Conservation (phyloP, 2,888 invertebrate genomes). For the Drosophila silvestris region DNA sequence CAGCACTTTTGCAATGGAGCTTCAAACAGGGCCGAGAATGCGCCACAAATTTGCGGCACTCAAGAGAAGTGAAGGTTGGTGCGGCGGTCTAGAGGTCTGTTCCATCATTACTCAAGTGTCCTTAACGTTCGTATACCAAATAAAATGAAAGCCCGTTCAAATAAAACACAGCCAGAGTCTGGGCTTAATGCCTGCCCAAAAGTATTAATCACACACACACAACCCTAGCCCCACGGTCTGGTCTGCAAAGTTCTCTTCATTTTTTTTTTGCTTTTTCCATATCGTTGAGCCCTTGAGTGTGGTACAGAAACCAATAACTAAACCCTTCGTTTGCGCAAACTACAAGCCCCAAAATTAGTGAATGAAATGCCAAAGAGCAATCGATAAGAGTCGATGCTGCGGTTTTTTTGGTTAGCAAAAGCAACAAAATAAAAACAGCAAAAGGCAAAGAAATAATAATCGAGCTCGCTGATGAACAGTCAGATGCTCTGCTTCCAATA, state of each 20-base stretch:
- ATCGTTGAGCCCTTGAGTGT: conserved; percentile 62
- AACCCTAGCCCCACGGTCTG: conserved; percentile 53
- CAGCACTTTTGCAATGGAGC: conserved; percentile 72
- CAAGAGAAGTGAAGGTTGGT: not conserved
- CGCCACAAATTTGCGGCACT: conserved; percentile 65
- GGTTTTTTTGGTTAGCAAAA: conserved; percentile 40
- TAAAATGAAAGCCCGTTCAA: conserved; percentile 70
- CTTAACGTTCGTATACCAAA: conserved; percentile 71
- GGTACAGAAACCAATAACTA: conserved; percentile 73
- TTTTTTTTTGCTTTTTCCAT: conserved; percentile 31
- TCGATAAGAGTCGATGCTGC: conserved; percentile 47
- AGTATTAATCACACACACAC: conserved; percentile 76
- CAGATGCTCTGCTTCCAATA: not conserved
- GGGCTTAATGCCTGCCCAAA: conserved; percentile 75
- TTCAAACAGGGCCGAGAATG: conserved; percentile 64
- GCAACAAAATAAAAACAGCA: conserved; percentile 21
- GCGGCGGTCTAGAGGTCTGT: conserved; percentile 57
- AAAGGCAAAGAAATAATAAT: not conserved
- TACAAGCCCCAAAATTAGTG: conserved; percentile 70
- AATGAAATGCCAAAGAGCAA: conserved; percentile 66
- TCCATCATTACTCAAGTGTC: conserved; percentile 80
- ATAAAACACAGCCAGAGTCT: conserved; percentile 66
- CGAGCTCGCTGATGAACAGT: not conserved
- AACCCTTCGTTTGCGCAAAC: conserved; percentile 21
- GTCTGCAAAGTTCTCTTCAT: conserved; percentile 67